phyloP scores from a whole-genome alignment of 2,797 vertebrate species.

The Chiroxiphia lanceolata region DNA sequence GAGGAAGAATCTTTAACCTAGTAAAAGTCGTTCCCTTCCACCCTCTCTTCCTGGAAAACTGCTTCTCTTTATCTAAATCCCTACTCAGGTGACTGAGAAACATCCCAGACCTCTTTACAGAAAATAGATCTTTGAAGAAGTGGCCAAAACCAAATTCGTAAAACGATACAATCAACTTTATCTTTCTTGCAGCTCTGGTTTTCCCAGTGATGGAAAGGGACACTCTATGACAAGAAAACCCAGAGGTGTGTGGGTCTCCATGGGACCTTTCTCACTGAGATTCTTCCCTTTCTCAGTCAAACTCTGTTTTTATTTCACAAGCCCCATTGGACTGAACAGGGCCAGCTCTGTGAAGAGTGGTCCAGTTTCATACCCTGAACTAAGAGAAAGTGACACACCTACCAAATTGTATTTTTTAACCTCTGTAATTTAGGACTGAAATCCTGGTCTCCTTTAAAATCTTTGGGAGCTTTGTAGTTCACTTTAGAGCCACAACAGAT shows the following conservation, averaged over 20 bases:
- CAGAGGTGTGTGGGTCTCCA: background rate
- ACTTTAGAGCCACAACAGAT: background rate
- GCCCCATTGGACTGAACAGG: background rate
- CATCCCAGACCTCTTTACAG: background rate
- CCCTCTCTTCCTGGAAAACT: background rate
- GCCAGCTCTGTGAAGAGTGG: background rate
- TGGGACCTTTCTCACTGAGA: background rate
- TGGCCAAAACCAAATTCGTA: background rate
- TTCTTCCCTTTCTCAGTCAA: background rate
- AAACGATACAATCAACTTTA: background rate
- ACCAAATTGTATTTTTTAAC: background rate
- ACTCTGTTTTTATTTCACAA: background rate
- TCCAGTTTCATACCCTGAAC: background rate
- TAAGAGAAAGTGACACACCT: background rate
- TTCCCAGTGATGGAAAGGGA: background rate
- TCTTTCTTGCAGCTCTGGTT: background rate
- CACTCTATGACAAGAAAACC: background rate
- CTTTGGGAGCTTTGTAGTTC: background rate
- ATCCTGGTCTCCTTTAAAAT: background rate
- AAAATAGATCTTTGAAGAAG: background rate
- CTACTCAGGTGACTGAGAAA: background rate
- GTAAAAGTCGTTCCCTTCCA: background rate
- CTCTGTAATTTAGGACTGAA: background rate
- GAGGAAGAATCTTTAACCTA: background rate
- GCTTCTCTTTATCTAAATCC: background rate